These are phyloP conservation scores for Euschistus heros DNA, from an alignment of 1,140 invertebrate species.

Conservation along the genomic window DNA sequence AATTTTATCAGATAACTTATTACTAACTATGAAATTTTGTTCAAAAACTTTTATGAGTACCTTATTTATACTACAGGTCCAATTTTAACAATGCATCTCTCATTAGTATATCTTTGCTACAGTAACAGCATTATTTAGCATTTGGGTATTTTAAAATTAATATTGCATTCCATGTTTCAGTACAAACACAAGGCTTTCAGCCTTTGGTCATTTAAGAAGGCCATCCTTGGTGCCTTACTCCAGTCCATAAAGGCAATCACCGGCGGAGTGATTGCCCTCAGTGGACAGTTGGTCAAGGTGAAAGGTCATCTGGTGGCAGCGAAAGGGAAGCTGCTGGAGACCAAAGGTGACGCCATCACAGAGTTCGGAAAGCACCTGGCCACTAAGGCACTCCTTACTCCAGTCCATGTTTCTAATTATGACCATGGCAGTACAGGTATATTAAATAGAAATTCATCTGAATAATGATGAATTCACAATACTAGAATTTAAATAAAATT, in stretches of 20 bases:
- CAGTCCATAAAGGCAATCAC: slow-evolving; percentile 76
- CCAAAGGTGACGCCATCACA: slow-evolving; percentile 60
- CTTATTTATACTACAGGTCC: no score
- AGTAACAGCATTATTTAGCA: no score
- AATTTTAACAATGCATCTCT: no score
- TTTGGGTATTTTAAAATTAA: no score
- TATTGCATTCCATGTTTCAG: slow-evolving; percentile 34
- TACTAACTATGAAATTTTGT: no score
- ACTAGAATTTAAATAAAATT: background rate
- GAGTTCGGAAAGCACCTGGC: slow-evolving; percentile 65
- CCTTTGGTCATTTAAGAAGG: slow-evolving; percentile 66
- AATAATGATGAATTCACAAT: background rate
- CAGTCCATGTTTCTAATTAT: slow-evolving; percentile 29
- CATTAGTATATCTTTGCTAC: no score
- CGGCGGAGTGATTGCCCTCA: slow-evolving; percentile 68
- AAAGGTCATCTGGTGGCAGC: slow-evolving; percentile 61
- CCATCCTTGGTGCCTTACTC: slow-evolving; percentile 63
- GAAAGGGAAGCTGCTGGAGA: slow-evolving; percentile 57
- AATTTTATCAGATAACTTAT: no score
- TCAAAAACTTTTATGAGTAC: no score
- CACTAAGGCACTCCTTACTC: slow-evolving; percentile 51
- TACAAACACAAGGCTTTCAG: slow-evolving; percentile 48
- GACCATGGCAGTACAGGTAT: slow-evolving; percentile 19
- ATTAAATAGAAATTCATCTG: background rate
- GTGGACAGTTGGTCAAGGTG: slow-evolving; percentile 72